Evolutionary conservation across 1,140 invertebrate species (phyloP).

Genomic region (Patella vulgata): DNA sequence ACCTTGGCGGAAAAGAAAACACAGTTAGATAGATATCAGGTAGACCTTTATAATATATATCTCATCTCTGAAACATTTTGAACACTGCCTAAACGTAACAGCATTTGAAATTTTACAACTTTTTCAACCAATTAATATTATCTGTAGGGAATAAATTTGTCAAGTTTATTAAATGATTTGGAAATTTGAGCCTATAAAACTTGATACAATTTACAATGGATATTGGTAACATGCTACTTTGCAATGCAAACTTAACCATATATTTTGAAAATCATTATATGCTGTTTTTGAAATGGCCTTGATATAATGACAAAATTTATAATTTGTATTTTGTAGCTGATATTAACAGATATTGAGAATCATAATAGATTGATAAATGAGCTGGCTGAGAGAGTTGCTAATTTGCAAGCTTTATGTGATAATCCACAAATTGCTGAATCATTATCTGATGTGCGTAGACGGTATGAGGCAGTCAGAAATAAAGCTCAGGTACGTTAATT

Average conservation of each 20-base stretch:
- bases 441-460: conserved; percentile 46
- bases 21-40: conserved; percentile 80
- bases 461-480: conserved; percentile 44
- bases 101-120: no score
- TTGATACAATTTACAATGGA: no score
- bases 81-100: no score
- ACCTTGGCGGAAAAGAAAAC: conserved; percentile 80
- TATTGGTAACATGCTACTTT: no score
- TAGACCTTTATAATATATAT: conserved; percentile 28
- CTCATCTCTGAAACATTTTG: no score
- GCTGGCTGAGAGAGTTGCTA: conserved; percentile 75
- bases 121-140: no score
- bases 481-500: conserved; percentile 41
- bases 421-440: conserved; percentile 49
- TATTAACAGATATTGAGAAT: conserved; percentile 54
- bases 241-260: no score
- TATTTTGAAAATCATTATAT: no score
- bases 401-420: conserved; percentile 53
- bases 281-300: no score
- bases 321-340: conserved; percentile 39
- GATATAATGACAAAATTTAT: background rate
- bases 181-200: no score
- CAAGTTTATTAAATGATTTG: no score
- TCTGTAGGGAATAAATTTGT: no score
- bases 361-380: conserved; percentile 56